Percentiles rank a stretch among this genome's conserved stretches.
phyloP scores from a whole-genome alignment of 1,140 invertebrate species.

The Onthophagus taurus region DNA sequence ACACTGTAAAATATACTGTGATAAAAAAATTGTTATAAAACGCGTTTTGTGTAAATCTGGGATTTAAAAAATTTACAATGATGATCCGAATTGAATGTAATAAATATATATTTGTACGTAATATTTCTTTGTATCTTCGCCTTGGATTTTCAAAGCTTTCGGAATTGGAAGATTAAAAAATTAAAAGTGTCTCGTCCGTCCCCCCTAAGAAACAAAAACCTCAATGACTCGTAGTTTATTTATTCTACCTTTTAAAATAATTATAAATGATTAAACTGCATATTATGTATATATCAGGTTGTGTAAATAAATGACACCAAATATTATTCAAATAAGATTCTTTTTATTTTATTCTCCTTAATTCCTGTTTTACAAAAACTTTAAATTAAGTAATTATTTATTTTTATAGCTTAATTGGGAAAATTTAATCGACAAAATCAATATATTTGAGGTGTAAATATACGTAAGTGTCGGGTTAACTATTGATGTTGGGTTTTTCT shows the following conservation, averaged over 20 bases:
- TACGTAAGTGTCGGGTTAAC: too few relatives aligned
- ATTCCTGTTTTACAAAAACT: neutral
- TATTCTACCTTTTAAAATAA: slow-evolving; percentile 11
- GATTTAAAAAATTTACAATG: neutral
- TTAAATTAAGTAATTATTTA: too few relatives aligned
- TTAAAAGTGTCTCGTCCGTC: slow-evolving; percentile 12
- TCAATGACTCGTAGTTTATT: slow-evolving; percentile 8
- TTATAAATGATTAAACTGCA: slow-evolving; percentile 11
- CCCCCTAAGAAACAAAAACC: too few relatives aligned
- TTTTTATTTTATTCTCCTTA: slow-evolving; percentile 3
- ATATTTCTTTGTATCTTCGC: neutral
- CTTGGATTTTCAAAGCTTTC: neutral
- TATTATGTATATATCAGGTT: slow-evolving; percentile 13
- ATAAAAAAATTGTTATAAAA: slow-evolving; percentile 10
- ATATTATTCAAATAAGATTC: neutral
- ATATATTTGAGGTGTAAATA: too few relatives aligned
- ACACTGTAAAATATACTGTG: slow-evolving; percentile 11
- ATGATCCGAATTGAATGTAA: neutral
- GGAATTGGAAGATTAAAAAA: neutral
- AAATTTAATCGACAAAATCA: too few relatives aligned
- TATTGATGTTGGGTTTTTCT: too few relatives aligned
- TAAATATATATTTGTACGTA: neutral
- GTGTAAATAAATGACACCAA: slow-evolving; percentile 15
- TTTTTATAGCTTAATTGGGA: too few relatives aligned
- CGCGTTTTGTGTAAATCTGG: neutral